Conservation (phyloP, 2,888 invertebrate species). For the Cistogaster globosa region DNA sequence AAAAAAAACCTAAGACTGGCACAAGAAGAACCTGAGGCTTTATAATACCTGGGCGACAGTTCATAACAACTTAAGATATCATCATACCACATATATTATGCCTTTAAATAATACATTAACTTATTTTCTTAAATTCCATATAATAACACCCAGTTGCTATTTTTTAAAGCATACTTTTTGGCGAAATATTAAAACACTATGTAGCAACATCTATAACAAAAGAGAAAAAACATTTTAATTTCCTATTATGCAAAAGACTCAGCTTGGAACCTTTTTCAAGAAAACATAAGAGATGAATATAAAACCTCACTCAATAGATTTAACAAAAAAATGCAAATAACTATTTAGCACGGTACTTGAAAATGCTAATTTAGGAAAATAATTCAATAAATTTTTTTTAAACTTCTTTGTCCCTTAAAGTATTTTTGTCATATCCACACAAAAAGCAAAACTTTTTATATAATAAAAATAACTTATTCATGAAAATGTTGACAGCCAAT, state of each 20-base stretch:
- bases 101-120: too few species aligned
- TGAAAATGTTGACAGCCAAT: slow-evolving; percentile 31
- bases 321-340: neutral
- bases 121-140: too few species aligned
- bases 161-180: neutral
- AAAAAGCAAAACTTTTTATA: slow-evolving; percentile 19
- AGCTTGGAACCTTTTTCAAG: neutral
- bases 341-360: neutral
- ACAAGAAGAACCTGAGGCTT: too few species aligned
- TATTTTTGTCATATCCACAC: neutral
- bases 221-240: neutral
- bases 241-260: too few species aligned
- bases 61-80: too few species aligned
- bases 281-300: too few species aligned
- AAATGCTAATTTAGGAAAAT: slow-evolving; percentile 1
- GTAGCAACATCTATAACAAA: neutral
- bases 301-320: neutral
- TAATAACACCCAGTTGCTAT: too few species aligned
- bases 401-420: too few species aligned
- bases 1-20: too few species aligned
- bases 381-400: slow-evolving; percentile 3
- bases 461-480: slow-evolving; percentile 57
- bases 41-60: too few species aligned
- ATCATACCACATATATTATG: too few species aligned
- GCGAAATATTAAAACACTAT: neutral